phyloP scores from a whole-genome alignment of 2,113 vertebrate species.

The Muscicapa adusta region DNA sequence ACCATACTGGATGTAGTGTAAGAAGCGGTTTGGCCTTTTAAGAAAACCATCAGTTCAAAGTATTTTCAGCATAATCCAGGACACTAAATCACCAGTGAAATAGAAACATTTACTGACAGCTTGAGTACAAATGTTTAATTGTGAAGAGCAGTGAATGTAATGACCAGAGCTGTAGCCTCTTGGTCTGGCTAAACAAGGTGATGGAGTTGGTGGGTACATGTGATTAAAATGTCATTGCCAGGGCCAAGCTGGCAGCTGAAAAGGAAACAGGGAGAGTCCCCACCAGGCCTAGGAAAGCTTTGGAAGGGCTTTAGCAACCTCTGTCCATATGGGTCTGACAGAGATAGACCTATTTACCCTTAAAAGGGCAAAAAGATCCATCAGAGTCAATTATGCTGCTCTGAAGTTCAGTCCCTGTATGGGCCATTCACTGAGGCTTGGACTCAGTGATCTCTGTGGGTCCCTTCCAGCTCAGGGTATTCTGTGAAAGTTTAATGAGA shows the following conservation, averaged over 20 bases:
- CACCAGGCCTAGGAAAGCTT: background rate
- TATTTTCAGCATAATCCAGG: constrained; percentile 58
- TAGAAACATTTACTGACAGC: constrained; percentile 52
- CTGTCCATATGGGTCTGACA: background rate
- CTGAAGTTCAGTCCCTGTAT: background rate
- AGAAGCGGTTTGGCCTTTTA: constrained; percentile 22
- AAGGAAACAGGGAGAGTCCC: constrained; percentile 6
- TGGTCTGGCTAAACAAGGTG: constrained; percentile 37
- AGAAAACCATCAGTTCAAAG: constrained; percentile 59
- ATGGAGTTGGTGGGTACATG: background rate
- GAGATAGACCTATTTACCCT: background rate
- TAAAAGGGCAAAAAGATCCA: background rate
- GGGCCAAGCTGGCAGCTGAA: background rate
- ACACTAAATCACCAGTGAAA: constrained; percentile 50
- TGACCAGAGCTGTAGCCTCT: constrained; percentile 9
- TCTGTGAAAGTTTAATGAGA: background rate
- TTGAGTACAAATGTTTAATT: constrained; percentile 36
- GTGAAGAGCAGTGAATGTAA: constrained; percentile 20
- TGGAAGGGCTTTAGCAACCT: background rate
- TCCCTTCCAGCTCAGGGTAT: background rate
- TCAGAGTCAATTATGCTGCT: background rate
- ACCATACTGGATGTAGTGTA: background rate
- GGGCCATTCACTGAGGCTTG: background rate
- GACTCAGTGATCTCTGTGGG: background rate
- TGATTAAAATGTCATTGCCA: constrained; percentile 45